Base-by-base conservation (phyloP, 2,797 vertebrate genomes). In the Mergus octosetaceus region DNA sequence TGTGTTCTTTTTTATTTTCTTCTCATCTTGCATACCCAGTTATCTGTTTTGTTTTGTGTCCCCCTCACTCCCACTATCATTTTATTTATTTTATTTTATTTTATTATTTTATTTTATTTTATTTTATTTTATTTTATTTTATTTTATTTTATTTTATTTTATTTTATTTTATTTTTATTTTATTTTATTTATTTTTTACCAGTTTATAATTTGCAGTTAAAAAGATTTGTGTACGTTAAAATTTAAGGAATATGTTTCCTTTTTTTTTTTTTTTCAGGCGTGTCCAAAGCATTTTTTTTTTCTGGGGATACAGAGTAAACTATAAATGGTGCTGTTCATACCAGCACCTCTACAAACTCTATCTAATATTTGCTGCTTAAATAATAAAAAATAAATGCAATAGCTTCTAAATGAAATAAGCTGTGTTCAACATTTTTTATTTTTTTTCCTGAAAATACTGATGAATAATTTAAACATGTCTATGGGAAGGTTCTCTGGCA, bases 401-500 rank as follows among this genome's bases (percentile, higher is more conserved):
- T 62, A 68, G 0, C 32, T 95, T 93, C 19, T 83, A 78, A 88
- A 84, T 28, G 13, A 41, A 87, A 28, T n/a, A 78, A 94, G 73
- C 6, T 11, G 57, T 34, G 6, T 74, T 76, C 79, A 87, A 78
- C 11, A 75, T 4, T 51, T 92, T 95, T 90, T 41, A 92, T 95
- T 89, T 90, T 41, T 92, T 95, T 89, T 83, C 14, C 36, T 24
- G 5, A 79, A 94, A 93, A 89, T n/a, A 38, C 21, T 75, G 41
- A 74, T 94, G 18, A 93, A 96, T 94, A 85, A 95, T 91, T 94
- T 84, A 93, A 82, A 27, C 27, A 19, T 82, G 61, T 76, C 79
- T 86, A 30, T 83, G n/a, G 68, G 71, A 93, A 94, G 41, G 66
- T 32, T 79, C 38, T 89, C 57, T 73, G 14, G 16, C 14, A 90